These are phyloP conservation scores for Eupithecia subfuscata DNA, from an alignment of 2,888 invertebrate species.

Conservation along the genomic window DNA sequence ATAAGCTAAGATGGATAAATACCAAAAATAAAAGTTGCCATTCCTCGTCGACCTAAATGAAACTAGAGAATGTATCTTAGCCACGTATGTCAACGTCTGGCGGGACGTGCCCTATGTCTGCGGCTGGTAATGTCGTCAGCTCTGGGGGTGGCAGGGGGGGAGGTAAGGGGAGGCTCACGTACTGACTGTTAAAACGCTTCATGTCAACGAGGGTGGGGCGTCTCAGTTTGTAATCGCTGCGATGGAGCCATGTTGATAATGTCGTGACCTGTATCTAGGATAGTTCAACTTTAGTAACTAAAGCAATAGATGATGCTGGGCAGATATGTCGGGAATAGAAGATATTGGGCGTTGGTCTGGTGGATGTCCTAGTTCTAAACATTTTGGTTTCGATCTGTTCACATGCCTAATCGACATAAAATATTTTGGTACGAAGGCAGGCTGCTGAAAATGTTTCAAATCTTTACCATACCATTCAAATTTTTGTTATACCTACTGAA, in stretches of 20 bases:
- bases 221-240: conserved; percentile 67
- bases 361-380: neutral
- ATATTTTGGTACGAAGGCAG: neutral
- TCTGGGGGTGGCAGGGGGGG: conserved; percentile 53
- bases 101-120: conserved; percentile 80
- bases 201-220: conserved; percentile 75
- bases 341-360: neutral
- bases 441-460: neutral
- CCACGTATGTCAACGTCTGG: conserved; percentile 73
- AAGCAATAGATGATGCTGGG: conserved; percentile 19
- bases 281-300: conserved; percentile 26
- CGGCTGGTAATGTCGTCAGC: conserved; percentile 83
- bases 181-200: conserved; percentile 82
- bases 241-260: conserved; percentile 74
- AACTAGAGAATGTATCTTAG: conserved; percentile 56
- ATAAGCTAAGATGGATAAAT: neutral
- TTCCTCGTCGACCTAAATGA: conserved; percentile 27
- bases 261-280: conserved; percentile 71
- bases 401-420: neutral
- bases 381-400: neutral
- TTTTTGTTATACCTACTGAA: neutral
- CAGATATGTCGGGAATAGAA: conserved; percentile 9
- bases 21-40: neutral
- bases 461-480: neutral
- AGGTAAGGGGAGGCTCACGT: conserved; percentile 66